Evolutionary conservation across 2,888 invertebrate genomes (phyloP), one percentile per base, ranked within the genome.

Genomic region (Parnassius glacialis): DNA sequence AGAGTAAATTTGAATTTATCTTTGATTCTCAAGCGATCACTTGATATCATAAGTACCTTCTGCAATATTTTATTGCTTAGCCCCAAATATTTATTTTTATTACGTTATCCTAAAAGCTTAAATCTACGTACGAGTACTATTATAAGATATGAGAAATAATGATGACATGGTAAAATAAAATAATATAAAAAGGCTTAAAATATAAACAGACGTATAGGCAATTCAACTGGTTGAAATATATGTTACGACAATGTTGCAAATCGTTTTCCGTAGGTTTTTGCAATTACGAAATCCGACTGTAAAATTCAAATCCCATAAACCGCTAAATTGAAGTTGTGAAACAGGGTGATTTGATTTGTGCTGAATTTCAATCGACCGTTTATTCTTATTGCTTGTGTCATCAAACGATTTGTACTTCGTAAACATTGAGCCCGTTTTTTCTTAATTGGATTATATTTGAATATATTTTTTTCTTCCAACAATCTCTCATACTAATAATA

Each of bases 241-340:
- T 34, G 7, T 34, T 7, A 34, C 34, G 34, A 34, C 7, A 34
- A 34, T 34, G 5, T 42, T 11, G 2, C 20, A 10, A 20, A 1
- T 11, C 47, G 61, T 52, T 55, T 61, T 56, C 44, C 45, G 63
- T 64, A 59, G 62, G 67, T 64, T 60, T 50, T 56, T 58, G 53
- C 56, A 65, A 82, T 87, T 84, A 81, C 81, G 71, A 82, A 83
- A 87, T 73, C 68, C 65, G 74, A 69, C 74, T 78, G 79, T 84
- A 84, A 84, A 85, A 83, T 68, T 65, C 67, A 78, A 83, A 83
- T 80, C 71, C 78, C 80, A 87, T 85, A 87, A 85, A 79, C 74
- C 65, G 67, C 66, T 60, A 74, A 85, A 84, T 79, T 74, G 80
- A 81, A 80, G 78, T 90, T 87, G 76, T 75, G 81, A 83, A 89